These are phyloP conservation scores for Maniola hyperantus DNA, from an alignment of 2,888 invertebrate genomes.

Conservation along the genomic window DNA sequence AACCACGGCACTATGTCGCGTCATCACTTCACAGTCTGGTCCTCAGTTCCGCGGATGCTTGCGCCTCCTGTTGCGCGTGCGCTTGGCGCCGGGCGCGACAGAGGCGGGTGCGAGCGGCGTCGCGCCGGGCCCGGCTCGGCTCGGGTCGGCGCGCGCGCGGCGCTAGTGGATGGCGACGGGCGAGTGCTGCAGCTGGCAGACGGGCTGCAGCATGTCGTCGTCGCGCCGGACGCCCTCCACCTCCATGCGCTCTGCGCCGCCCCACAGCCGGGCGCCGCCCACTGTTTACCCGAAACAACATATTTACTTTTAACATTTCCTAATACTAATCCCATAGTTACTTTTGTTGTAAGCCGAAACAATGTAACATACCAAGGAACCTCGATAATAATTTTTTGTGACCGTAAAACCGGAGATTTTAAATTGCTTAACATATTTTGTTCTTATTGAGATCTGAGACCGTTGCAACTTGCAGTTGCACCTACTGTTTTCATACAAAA, in stretches of 20 bases:
- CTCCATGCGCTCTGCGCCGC: constrained; percentile 89
- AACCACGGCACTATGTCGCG: background rate
- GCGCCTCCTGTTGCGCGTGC: constrained; percentile 15
- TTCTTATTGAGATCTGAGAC: no score
- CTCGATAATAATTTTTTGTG: no score
- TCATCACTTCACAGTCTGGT: constrained; percentile 11
- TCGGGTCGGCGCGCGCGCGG: constrained; percentile 32
- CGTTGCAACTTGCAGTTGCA: no score
- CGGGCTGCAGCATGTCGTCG: constrained; percentile 88
- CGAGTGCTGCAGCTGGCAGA: constrained; percentile 93
- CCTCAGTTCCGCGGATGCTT: constrained; percentile 13
- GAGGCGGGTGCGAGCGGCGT: constrained; percentile 16
- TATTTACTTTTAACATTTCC: constrained; percentile 14
- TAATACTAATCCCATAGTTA: background rate
- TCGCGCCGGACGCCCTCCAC: constrained; percentile 71
- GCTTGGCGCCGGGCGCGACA: constrained; percentile 4
- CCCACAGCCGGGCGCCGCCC: constrained; percentile 61
- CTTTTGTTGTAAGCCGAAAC: constrained; percentile 27
- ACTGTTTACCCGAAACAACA: constrained; percentile 45
- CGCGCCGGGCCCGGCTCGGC: constrained; percentile 25
- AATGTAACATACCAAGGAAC: background rate
- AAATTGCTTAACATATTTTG: no score
- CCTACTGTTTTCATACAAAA: no score
- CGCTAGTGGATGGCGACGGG: constrained; percentile 93
- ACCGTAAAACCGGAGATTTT: no score